phyloP scores from a whole-genome alignment of 2,113 vertebrate genomes.

The Addax nasomaculatus region DNA sequence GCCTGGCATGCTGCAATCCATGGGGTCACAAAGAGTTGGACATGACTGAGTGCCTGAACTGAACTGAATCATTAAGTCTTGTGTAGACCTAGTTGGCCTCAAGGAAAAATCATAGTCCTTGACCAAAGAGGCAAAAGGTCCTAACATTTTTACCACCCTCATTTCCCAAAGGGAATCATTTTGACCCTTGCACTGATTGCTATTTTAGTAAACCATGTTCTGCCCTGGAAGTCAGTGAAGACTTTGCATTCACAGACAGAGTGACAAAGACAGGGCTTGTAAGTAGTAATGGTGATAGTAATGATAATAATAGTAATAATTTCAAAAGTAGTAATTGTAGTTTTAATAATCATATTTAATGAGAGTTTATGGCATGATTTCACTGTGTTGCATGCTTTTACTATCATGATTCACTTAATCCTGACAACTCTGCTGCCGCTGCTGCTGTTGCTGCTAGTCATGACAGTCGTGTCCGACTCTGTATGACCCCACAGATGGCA shows the following conservation, averaged over 20 bases:
- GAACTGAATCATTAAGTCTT: background rate
- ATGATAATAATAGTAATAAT: background rate
- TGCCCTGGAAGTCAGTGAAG: background rate
- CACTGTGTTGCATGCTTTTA: background rate
- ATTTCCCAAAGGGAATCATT: background rate
- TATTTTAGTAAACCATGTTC: background rate
- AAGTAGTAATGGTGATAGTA: background rate
- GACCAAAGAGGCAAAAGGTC: background rate
- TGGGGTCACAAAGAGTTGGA: rapidly evolving
- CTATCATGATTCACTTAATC: background rate
- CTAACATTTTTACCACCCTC: background rate
- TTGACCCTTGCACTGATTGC: background rate
- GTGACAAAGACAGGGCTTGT: background rate
- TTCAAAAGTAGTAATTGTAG: background rate
- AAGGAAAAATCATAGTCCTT: background rate
- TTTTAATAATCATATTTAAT: background rate
- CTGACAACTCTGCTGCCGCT: background rate
- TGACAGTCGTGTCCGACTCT: too few species aligned
- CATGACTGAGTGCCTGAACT: rapidly evolving
- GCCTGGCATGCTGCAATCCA: background rate
- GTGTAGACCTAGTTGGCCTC: background rate
- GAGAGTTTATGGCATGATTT: background rate
- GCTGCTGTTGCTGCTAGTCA: too few species aligned
- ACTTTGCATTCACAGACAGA: background rate
- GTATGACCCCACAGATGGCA: rapidly evolving